Conservation (phyloP, 2,113 vertebrate species). For the Tichodroma muraria region DNA sequence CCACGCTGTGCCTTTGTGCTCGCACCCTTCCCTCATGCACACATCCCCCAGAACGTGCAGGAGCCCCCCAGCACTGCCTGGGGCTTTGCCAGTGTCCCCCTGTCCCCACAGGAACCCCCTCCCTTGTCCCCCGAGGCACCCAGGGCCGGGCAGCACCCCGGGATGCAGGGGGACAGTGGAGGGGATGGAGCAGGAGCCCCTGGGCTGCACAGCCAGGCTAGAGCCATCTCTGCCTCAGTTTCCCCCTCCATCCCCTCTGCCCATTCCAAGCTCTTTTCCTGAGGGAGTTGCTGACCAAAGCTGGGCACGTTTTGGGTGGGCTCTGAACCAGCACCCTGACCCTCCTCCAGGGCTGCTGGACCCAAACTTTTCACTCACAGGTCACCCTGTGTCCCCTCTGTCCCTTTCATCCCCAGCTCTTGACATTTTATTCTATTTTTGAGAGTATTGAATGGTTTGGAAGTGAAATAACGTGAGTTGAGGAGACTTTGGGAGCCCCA, state of each 20-base stretch:
- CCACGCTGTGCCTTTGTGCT: background rate
- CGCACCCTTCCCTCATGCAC: background rate
- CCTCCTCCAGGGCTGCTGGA: background rate
- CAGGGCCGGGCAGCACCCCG: fast-evolving
- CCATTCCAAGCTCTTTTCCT: background rate
- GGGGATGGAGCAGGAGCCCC: background rate
- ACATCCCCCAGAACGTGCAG: background rate
- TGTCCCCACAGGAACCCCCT: background rate
- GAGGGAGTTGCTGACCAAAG: background rate
- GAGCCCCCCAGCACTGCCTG: background rate
- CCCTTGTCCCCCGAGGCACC: no score
- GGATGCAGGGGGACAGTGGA: background rate
- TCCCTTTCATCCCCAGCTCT: background rate
- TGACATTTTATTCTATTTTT: fast-evolving
- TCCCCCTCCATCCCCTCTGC: background rate
- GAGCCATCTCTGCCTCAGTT: background rate
- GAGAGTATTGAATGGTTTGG: background rate
- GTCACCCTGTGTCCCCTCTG: no score
- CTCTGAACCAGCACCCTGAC: background rate
- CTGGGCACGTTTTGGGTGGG: background rate
- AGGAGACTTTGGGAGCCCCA: background rate
- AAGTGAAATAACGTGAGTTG: background rate
- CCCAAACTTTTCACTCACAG: fast-evolving
- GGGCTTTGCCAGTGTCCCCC: background rate
- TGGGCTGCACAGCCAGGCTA: fast-evolving